Conservation (phyloP, 2,888 invertebrate genomes). For the Dryomyza anilis region DNA sequence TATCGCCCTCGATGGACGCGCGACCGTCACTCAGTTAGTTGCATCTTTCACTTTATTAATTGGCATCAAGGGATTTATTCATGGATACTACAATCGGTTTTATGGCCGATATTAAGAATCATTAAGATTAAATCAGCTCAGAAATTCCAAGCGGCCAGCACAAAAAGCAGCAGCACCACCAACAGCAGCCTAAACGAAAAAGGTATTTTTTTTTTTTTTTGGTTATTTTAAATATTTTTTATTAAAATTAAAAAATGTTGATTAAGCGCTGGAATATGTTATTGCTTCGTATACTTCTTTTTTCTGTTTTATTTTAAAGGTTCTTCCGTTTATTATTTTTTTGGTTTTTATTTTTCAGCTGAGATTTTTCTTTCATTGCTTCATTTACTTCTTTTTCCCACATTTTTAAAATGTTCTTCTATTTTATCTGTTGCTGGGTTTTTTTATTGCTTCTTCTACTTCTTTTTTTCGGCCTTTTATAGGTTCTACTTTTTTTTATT, state of each 20-base stretch:
- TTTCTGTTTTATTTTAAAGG: neutral
- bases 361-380: neutral
- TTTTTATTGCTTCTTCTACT: neutral
- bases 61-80: slow-evolving; percentile 11
- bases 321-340: neutral
- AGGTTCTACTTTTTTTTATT: too few relatives aligned
- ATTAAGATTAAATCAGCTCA: slow-evolving; percentile 8
- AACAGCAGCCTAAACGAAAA: neutral
- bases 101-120: slow-evolving; percentile 4
- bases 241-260: neutral
- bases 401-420: neutral
- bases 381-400: neutral
- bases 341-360: neutral
- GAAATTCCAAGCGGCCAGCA: neutral
- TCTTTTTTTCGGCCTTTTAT: too few relatives aligned
- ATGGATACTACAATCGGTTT: neutral
- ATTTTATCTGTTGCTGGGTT: neutral
- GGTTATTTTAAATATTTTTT: neutral
- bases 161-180: too few relatives aligned
- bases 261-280: neutral
- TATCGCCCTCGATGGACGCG: neutral
- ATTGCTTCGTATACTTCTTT: neutral
- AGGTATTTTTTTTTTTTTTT: neutral
- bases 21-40: neutral
- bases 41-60: neutral